Evolutionary conservation across 1,140 invertebrate species (phyloP), one percentile per base, ranked within the genome.

Genomic region (Hyphantria cunea): DNA sequence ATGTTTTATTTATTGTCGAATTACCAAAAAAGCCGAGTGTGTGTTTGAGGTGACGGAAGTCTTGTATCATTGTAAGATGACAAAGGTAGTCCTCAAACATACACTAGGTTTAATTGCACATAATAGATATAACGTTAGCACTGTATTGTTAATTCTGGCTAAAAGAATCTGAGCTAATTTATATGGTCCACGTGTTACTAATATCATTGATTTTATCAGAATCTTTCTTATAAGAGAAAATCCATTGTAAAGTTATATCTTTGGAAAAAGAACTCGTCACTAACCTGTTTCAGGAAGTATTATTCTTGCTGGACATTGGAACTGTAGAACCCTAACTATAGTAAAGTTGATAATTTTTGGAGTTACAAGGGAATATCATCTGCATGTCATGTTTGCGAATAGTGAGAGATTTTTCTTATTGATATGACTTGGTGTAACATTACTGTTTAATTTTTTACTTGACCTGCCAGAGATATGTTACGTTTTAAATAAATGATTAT

Each of bases 391-490:
- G 17, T 25, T 25, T 25, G 17, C 17, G 17, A 25, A 25, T 3
- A 25, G 17, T 13, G 14, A 49, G 3, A 31, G 10, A n/a, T 13
- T 48, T 48, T 58, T 58, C 55, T 45, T 7, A 13, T 37, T 37
- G 48, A 45, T 49, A 49, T 58, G 48, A 49, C 13, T 58, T 58
- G 44, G 37, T 37, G 31, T 58, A 31, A 48, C 76, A 76, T 80
- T 80, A 76, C 73, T 78, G 73, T 78, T 83, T 80, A 80, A 74
- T 84, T 82, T 80, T 78, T 78, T 72, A 80, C 73, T 78, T 76
- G 74, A 84, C 76, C 77, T 82, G 74, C 77, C 82, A 78, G 77
- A 85, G 60, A 80, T 74, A 82, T 86, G 80, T 87, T 89, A 82
- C 79, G 72, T 86, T 84, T 59, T 52, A 70, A 72, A 72, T 78